phyloP scores from a whole-genome alignment of 64 coral and sea anemone genomes.

The Catalaphyllia jardinei region DNA sequence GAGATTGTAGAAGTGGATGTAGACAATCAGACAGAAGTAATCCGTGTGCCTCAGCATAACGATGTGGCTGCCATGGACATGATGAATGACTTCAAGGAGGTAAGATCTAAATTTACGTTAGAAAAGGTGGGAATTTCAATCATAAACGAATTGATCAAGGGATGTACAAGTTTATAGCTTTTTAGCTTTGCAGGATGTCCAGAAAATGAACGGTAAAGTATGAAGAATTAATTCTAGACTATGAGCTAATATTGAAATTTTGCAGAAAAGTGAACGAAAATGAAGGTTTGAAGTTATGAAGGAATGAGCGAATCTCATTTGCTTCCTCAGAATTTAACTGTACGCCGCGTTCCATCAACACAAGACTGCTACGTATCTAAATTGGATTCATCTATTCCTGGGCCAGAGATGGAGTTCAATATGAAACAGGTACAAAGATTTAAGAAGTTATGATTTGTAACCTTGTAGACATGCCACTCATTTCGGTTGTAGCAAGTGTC shows the following conservation, averaged over 20 bases:
- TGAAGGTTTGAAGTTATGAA: no score
- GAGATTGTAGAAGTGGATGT: neutral
- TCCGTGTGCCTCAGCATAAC: slow-evolving; percentile 1
- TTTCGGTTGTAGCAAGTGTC: neutral
- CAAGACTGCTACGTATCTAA: neutral
- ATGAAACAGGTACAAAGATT: neutral
- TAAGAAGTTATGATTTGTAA: neutral
- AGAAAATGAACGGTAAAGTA: no score
- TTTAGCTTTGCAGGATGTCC: no score
- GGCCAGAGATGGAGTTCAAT: neutral
- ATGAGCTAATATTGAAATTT: no score
- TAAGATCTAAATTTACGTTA: neutral
- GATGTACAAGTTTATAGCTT: neutral
- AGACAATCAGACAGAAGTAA: neutral
- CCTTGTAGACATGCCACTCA: neutral
- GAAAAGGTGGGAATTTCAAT: neutral
- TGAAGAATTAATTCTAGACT: no score
- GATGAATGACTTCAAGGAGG: neutral
- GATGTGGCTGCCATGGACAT: neutral
- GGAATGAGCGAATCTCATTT: neutral
- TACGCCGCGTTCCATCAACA: neutral
- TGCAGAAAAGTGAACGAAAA: no score
- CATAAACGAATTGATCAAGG: neutral
- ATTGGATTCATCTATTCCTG: neutral
- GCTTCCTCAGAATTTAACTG: neutral